Evolutionary conservation across 2,888 invertebrate genomes (phyloP), one percentile per base, ranked within the genome.

Genomic region (Lepas anatifera): DNA sequence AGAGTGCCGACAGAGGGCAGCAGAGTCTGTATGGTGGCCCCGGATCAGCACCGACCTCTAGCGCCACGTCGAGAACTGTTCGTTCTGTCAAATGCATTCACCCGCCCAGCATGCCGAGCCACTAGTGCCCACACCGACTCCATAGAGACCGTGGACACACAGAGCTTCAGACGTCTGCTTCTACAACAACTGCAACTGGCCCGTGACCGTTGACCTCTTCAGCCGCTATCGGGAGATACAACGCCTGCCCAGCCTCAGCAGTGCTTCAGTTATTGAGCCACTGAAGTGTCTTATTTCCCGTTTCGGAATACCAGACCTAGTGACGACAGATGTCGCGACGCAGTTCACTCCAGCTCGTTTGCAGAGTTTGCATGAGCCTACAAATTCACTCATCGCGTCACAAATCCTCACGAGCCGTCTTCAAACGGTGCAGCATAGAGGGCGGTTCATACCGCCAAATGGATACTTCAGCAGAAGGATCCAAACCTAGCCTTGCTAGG

Each of bases 101-200:
- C 46, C 46, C 46, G n/a, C 46, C 22, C 46, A 46, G 46, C 46
- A 46, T n/a, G 46, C 46, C 7, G 46, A 46, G 46, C 46, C 46
- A 46, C 46, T 46, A n/a, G 46, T 46, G 46, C 7, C 46, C 18
- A 27, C 50, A 58, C 18, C 71, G 85, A 89, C 78, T 87, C 89
- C 72, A 87, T 22, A 86, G 48, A 90, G 91, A 80, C 89, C 92
- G 71, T 81, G 91, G 76, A 89, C 91, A n/a, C n/a, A n/a, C n/a
- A n/a, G n/a, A n/a, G n/a, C n/a, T n/a, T n/a, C 46, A 8, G 46
- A 46, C 46, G 18, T 46, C 18, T 46, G 8, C 46, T 22, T 18
- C 46, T 46, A 18, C 46, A 46, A 46, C 46, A 46, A 18, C 46
- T 46, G 46, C 46, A 46, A 46, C 18, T 46, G 46, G 46, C 46